These are phyloP conservation scores for Priocnemis perturbator DNA, from an alignment of 2,888 invertebrate species.

Conservation along the genomic window DNA sequence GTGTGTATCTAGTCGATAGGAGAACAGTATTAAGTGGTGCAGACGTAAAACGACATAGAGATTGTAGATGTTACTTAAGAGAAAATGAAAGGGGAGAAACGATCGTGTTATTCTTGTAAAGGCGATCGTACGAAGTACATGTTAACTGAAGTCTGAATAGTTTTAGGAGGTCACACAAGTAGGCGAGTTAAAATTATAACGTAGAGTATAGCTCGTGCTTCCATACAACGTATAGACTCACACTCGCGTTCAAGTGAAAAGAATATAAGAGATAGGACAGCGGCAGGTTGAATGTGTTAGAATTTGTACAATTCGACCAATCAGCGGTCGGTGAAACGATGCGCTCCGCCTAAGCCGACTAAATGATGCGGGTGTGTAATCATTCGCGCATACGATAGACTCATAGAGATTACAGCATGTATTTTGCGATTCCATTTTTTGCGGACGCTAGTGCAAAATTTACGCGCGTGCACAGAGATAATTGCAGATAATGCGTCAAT, in stretches of 20 bases:
- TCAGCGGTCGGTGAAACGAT: too few relatives aligned
- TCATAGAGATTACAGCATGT: slow-evolving; percentile 56
- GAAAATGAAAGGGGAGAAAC: slow-evolving; percentile 12
- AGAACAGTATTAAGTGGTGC: slow-evolving; percentile 42
- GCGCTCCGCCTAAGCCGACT: too few relatives aligned
- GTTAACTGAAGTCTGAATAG: slow-evolving; percentile 68
- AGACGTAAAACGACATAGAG: slow-evolving; percentile 43
- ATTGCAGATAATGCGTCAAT: not conserved
- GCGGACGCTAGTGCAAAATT: slow-evolving; percentile 42
- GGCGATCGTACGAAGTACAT: slow-evolving; percentile 51
- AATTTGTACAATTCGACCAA: too few relatives aligned
- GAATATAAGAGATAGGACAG: not conserved
- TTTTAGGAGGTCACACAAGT: slow-evolving; percentile 42
- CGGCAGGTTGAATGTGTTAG: too few relatives aligned
- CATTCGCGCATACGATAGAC: slow-evolving; percentile 27
- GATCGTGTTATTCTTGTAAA: slow-evolving; percentile 63
- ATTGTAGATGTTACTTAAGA: slow-evolving; percentile 45
- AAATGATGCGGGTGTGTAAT: too few relatives aligned
- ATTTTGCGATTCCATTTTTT: slow-evolving; percentile 64
- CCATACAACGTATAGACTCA: slow-evolving; percentile 54
- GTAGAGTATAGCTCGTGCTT: slow-evolving; percentile 66
- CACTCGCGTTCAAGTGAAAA: slow-evolving; percentile 42
- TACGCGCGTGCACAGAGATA: not conserved
- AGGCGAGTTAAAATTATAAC: slow-evolving; percentile 28
- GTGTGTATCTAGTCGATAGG: slow-evolving; percentile 43